Evolutionary conservation across 2,797 vertebrate species (phyloP).

Genomic region (Notoglanidium macrostoma): DNA sequence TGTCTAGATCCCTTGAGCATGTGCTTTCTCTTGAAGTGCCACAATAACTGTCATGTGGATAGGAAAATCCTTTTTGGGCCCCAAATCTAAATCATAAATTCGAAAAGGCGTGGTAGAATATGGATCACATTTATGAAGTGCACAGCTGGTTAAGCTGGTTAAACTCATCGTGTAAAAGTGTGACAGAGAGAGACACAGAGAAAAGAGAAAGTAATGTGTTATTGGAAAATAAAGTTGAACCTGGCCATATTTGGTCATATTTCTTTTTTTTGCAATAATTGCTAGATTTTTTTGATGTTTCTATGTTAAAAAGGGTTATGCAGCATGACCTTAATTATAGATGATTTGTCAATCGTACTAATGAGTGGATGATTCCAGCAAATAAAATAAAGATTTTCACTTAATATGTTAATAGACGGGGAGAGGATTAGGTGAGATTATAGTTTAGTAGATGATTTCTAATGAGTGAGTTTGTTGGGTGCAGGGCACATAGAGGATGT

Average conservation of each 20-base stretch:
- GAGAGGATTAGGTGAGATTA: slow-evolving; percentile 63
- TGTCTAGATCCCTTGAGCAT: slow-evolving; percentile 30
- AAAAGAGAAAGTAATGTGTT: neutral
- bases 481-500: slow-evolving; percentile 50
- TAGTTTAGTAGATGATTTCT: slow-evolving; percentile 47
- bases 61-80: slow-evolving; percentile 52
- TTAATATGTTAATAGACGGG: slow-evolving; percentile 60
- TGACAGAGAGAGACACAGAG: slow-evolving; percentile 18
- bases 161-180: slow-evolving; percentile 34
- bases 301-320: slow-evolving; percentile 28
- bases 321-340: slow-evolving; percentile 21
- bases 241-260: neutral
- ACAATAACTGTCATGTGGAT: slow-evolving; percentile 45
- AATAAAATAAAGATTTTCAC: slow-evolving; percentile 66
- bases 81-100: slow-evolving; percentile 36
- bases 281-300: neutral
- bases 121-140: slow-evolving; percentile 43
- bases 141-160: slow-evolving; percentile 54
- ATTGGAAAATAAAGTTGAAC: neutral
- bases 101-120: slow-evolving; percentile 51
- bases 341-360: slow-evolving; percentile 70
- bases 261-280: neutral
- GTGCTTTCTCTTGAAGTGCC: slow-evolving; percentile 42
- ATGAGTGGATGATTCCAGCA: slow-evolving; percentile 61
- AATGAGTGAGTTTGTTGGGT: slow-evolving; percentile 48